Percentiles rank a stretch among this genome's conserved stretches.
phyloP scores from a whole-genome alignment of 2,888 invertebrate species.

The Heteromurus nitidus region DNA sequence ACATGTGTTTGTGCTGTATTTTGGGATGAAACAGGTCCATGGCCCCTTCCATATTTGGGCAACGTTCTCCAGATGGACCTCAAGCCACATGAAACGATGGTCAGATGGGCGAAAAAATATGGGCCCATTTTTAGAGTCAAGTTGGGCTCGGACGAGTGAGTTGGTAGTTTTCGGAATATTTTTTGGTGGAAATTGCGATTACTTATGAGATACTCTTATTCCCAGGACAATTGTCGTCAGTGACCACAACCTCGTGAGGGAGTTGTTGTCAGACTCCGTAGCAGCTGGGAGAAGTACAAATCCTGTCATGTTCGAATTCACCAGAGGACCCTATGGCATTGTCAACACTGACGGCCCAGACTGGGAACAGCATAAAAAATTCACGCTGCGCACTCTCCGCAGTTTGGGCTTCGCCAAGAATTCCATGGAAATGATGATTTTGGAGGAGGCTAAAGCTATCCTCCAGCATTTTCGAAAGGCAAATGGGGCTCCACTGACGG shows the following conservation, averaged over 20 bases:
- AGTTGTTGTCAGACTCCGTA: conserved; percentile 34
- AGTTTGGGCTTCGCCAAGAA: conserved; percentile 40
- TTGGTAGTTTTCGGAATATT: neutral
- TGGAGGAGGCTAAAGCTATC: neutral
- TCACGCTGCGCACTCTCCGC: conserved; percentile 25
- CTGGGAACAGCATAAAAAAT: conserved; percentile 36
- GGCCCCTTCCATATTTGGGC: conserved; percentile 40
- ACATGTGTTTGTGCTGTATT: neutral
- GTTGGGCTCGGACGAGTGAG: neutral
- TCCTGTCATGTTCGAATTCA: neutral
- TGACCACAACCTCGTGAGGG: conserved; percentile 57
- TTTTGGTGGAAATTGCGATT: neutral
- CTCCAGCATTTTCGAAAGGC: neutral
- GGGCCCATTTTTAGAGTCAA: neutral
- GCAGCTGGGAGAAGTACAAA: conserved; percentile 27
- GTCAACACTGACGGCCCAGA: conserved; percentile 24
- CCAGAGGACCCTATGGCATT: conserved; percentile 8
- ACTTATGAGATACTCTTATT: neutral
- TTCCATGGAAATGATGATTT: neutral
- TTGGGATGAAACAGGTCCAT: conserved; percentile 40
- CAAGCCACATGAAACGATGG: neutral
- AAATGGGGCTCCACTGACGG: neutral
- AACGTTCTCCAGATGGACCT: conserved; percentile 5
- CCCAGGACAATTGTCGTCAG: conserved; percentile 48
- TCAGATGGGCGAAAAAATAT: neutral